Evolutionary conservation across 2,888 invertebrate genomes (phyloP), one percentile per base, ranked within the genome.

Genomic region (Pristionchus exspectatus): DNA sequence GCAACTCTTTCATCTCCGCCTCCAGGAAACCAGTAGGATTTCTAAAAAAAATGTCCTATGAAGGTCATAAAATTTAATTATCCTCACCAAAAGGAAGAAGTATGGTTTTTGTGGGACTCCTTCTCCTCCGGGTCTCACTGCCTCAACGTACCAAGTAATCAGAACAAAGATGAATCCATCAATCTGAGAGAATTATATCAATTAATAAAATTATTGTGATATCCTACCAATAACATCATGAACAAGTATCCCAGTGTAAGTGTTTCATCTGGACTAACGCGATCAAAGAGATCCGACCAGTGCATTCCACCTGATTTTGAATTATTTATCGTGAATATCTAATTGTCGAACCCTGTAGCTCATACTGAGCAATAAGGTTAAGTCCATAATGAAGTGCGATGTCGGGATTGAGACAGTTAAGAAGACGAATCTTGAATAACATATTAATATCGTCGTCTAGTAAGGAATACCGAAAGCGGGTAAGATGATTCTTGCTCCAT

Each of bases 61-160:
- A 1, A 14, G 30, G 33, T 72, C 12, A 33, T 54, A 12, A 0
- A n/a, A 18, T 18, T 18, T 27, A 5, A n/a, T 66, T 38, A 56
- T 24, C 1, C 84, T 33, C 95, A 97, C 97, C 95, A 96, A 95
- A 77, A 97, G 96, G 0, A 97, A 96, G 94, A 97, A 98, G 97
- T 97, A 98, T 50, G 97, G 97, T 91, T 97, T 96, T 81, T 94
- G 93, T 0, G 97, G 97, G 0, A 98, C 97, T 5, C 98, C 98
- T 95, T 96, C 97, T n/a, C 97, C 97, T 24, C 98, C 98, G 0
- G 98, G 98, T 91, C 97, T 96, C 16, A 98, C 96, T 92, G 97
- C 97, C 95, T 98, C 98, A 50, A 98, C 95, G 95, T 98, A 98
- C 92, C 98, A 96, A 0, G 98, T 97, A 63, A 98, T 95, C 2